These are phyloP conservation scores for Dipodomys stephensi DNA, from an alignment of 2,113 vertebrate genomes.

Conservation along the genomic window DNA sequence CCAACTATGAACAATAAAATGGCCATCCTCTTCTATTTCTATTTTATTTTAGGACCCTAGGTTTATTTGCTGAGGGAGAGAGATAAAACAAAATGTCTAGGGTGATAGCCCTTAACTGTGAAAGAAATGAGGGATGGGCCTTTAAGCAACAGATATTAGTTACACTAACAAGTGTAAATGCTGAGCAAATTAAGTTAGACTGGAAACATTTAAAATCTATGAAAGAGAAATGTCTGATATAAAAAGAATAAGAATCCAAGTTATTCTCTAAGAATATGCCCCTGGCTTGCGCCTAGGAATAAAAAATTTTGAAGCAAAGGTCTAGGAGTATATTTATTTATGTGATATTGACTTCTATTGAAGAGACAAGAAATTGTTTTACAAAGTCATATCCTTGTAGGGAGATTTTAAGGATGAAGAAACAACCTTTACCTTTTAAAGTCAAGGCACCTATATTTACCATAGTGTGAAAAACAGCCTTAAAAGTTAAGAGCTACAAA, in stretches of 20 bases:
- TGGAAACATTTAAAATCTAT: background rate
- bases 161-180: slow-evolving; percentile 18
- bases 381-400: background rate
- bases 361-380: slow-evolving; percentile 8
- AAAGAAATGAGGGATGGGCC: background rate
- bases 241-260: background rate
- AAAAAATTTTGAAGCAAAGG: background rate
- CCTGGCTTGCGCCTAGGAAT: background rate
- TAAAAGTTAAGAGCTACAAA: background rate
- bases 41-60: slow-evolving; percentile 38
- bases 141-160: slow-evolving; percentile 8
- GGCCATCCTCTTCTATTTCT: background rate
- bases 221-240: background rate
- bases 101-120: background rate
- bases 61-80: background rate
- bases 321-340: background rate
- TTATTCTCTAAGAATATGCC: background rate
- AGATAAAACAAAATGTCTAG: slow-evolving; percentile 57
- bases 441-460: background rate
- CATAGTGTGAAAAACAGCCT: background rate
- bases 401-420: background rate
- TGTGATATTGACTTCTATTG: background rate
- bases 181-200: slow-evolving; percentile 27
- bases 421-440: slow-evolving; percentile 3
- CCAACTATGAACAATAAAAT: slow-evolving; percentile 14